These are phyloP conservation scores for Callospermophilus lateralis DNA, from an alignment of 2,113 vertebrate genomes.

Conservation along the genomic window DNA sequence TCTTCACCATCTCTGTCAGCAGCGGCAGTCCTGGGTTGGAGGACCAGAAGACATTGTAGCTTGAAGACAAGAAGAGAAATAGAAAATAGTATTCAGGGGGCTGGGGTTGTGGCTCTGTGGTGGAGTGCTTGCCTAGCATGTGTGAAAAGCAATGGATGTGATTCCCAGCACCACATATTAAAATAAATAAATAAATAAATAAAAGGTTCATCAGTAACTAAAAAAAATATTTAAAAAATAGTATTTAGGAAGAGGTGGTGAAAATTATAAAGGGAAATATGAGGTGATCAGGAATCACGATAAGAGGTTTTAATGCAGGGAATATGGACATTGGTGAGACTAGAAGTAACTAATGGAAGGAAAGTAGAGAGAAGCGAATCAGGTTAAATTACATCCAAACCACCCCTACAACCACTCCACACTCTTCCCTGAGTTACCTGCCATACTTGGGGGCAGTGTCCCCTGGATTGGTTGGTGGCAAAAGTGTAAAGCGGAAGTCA, in stretches of 20 bases:
- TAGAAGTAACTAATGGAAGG: background rate
- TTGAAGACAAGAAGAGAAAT: conserved; percentile 78
- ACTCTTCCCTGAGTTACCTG: conserved; percentile 86
- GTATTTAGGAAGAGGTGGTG: background rate
- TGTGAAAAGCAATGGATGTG: too few relatives aligned
- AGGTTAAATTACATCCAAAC: background rate
- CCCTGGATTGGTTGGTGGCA: conserved; percentile 87
- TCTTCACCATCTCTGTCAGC: conserved; percentile 93
- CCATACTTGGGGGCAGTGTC: conserved; percentile 88
- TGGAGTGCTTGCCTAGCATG: too few relatives aligned
- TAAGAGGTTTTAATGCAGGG: background rate
- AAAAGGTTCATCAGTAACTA: too few relatives aligned
- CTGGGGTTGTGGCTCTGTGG: too few relatives aligned
- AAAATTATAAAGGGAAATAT: background rate
- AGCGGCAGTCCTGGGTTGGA: conserved; percentile 92
- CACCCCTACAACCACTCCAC: background rate
- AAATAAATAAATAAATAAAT: too few relatives aligned
- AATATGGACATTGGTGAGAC: background rate
- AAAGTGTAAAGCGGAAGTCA: conserved; percentile 93
- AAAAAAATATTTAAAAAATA: background rate
- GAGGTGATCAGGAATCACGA: background rate
- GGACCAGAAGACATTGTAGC: conserved; percentile 93
- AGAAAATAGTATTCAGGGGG: background rate
- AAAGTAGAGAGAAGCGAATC: background rate
- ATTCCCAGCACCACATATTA: too few relatives aligned